Conservation (phyloP, 2,113 vertebrate species). For the Paradoxurus hermaphroditus region DNA sequence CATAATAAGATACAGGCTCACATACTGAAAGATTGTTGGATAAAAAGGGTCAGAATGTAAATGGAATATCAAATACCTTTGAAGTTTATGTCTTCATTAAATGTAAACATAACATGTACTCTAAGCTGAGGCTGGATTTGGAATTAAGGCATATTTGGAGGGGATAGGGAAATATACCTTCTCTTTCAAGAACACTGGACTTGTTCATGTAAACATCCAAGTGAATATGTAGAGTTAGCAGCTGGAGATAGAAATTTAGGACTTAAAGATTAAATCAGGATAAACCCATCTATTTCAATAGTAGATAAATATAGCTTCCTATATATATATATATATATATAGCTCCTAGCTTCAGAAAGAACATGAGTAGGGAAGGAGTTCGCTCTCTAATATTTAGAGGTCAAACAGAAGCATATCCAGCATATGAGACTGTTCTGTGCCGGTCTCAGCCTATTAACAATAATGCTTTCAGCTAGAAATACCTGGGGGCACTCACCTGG, state of each 20-base stretch:
- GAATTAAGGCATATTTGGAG: not conserved
- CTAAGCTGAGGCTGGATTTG: not conserved
- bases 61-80: not conserved
- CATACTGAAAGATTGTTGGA: not conserved
- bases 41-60: not conserved
- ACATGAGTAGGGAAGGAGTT: not conserved
- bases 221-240: not conserved
- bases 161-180: too few relatives aligned
- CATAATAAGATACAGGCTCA: not conserved
- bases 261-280: not conserved
- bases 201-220: not conserved
- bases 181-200: not conserved
- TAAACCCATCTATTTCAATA: not conserved
- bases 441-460: not conserved
- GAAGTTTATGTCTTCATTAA: not conserved
- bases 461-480: not conserved
- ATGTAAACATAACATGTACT: not conserved
- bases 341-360: not conserved
- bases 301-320: not conserved
- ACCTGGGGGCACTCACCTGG: not conserved
- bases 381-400: not conserved
- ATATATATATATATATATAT: too few relatives aligned
- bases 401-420: not conserved
- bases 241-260: not conserved
- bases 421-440: not conserved